These are phyloP conservation scores for Anableps anableps DNA, from an alignment of 2,797 vertebrate species.

Conservation along the genomic window DNA sequence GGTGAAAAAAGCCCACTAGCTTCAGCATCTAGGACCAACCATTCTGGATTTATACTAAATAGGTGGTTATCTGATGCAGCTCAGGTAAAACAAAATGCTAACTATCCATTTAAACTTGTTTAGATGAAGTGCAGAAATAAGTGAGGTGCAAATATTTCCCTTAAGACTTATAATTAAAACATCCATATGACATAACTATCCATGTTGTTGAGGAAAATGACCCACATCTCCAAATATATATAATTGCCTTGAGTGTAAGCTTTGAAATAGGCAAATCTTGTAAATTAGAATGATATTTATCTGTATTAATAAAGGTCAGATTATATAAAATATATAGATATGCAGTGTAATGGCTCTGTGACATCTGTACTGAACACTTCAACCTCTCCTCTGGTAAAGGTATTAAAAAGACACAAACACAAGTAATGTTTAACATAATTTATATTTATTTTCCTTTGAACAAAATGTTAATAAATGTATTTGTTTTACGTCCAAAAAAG, in stretches of 20 bases:
- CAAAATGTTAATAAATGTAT: constrained; percentile 87
- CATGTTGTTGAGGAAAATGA: not conserved
- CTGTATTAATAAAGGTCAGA: not conserved
- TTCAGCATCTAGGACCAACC: no score
- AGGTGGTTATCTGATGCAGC: not conserved
- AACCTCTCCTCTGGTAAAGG: not conserved
- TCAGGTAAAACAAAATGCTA: no score
- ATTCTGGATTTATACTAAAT: no score
- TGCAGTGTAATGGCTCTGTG: not conserved
- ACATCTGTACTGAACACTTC: not conserved
- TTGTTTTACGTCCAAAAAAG: constrained; percentile 86
- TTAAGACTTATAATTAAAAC: not conserved
- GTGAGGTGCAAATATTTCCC: not conserved
- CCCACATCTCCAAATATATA: not conserved
- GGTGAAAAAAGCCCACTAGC: no score
- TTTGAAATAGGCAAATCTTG: not conserved
- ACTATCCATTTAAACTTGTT: not conserved
- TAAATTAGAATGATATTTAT: not conserved
- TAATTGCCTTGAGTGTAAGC: not conserved
- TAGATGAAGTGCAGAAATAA: no score
- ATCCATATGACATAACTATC: not conserved
- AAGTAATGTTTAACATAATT: constrained; percentile 84
- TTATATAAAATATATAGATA: not conserved
- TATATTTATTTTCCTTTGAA: constrained; percentile 88
- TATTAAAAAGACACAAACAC: constrained; percentile 59